These are phyloP conservation scores for Strix aluco DNA, from an alignment of 2,113 vertebrate genomes.

Conservation along the genomic window DNA sequence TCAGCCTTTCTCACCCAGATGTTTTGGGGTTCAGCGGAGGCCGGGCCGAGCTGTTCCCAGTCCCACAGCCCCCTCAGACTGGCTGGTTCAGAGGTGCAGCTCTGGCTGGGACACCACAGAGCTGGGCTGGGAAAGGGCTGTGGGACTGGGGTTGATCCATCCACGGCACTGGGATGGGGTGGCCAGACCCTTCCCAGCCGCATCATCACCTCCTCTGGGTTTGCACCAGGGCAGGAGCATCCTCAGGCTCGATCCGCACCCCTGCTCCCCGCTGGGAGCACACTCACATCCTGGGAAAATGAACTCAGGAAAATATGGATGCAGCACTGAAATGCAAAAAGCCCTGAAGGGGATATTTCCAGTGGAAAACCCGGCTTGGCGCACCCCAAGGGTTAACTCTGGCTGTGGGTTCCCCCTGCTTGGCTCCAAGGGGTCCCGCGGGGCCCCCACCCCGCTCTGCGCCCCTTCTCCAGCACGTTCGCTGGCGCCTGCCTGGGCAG, in stretches of 20 bases:
- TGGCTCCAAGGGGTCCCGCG: background rate
- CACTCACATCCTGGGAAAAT: background rate
- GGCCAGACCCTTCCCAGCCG: background rate
- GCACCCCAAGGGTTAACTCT: background rate
- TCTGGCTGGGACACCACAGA: background rate
- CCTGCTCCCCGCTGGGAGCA: background rate
- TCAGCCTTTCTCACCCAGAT: background rate
- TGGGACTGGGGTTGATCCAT: background rate
- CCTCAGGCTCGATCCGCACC: fast-evolving
- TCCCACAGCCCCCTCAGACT: background rate
- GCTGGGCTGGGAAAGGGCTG: background rate
- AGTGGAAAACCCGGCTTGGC: background rate
- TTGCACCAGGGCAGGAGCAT: background rate
- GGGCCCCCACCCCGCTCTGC: background rate
- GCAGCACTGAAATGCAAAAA: background rate
- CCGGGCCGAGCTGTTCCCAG: background rate
- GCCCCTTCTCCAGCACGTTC: fast-evolving
- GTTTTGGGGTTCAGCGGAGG: background rate
- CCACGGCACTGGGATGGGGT: background rate
- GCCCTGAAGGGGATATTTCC: background rate
- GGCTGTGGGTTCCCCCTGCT: background rate
- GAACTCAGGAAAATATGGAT: background rate
- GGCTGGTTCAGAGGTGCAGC: background rate
- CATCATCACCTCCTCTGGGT: background rate
- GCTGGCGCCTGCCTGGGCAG: background rate